Percentiles rank a stretch among this genome's conserved stretches.
These are phyloP conservation scores for Phycodurus eques DNA, from an alignment of 2,113 vertebrate genomes.

Conservation along the genomic window DNA sequence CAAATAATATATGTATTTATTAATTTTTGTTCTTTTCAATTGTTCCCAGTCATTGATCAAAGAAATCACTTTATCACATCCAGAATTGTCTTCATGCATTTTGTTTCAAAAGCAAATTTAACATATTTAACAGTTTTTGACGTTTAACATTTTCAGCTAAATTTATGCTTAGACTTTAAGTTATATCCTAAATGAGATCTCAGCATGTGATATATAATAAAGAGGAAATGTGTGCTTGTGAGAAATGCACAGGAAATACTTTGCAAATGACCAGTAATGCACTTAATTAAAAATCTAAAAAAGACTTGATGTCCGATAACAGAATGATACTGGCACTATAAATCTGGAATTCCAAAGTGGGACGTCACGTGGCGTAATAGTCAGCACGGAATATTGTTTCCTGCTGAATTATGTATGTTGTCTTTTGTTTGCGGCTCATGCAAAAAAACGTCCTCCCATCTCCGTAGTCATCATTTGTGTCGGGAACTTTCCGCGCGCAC, in stretches of 20 bases:
- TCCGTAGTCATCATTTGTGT: background rate
- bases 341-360: background rate
- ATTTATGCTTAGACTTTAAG: background rate
- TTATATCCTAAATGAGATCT: background rate
- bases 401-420: slow-evolving; percentile 18
- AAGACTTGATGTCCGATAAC: background rate
- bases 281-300: background rate
- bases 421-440: slow-evolving; percentile 13
- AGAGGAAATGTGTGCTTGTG: background rate
- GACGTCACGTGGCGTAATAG: background rate
- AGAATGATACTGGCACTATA: background rate
- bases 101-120: too few relatives aligned
- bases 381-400: background rate
- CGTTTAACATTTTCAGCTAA: background rate
- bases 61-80: too few relatives aligned
- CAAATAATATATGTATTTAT: too few relatives aligned
- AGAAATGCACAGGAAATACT: background rate
- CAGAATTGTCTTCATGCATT: too few relatives aligned
- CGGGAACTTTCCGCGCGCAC: background rate
- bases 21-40: too few relatives aligned
- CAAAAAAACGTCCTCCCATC: background rate
- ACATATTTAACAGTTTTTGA: background rate
- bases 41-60: too few relatives aligned
- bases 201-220: background rate
- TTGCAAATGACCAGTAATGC: background rate